phyloP scores from a whole-genome alignment of 2,797 vertebrate genomes.

The Anguilla megastoma region DNA sequence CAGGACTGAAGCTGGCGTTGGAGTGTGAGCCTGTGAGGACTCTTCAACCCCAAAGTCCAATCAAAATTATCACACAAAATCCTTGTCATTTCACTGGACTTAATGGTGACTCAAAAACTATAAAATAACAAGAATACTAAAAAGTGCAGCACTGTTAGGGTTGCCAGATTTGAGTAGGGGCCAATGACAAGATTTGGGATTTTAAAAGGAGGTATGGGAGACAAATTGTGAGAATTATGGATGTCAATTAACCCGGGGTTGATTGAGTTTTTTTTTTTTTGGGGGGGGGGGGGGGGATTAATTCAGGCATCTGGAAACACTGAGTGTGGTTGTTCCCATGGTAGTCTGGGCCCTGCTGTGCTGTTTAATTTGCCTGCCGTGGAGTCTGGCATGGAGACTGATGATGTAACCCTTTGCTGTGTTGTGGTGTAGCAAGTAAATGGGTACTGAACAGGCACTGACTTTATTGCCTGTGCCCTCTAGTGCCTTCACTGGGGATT shows the following conservation, averaged over 20 bases:
- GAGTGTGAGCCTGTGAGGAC: neutral
- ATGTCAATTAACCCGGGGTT: too few relatives aligned
- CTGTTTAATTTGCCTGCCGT: neutral
- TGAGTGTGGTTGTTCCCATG: neutral
- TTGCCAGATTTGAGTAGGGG: too few relatives aligned
- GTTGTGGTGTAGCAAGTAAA: neutral
- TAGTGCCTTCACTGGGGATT: neutral
- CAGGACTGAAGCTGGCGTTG: neutral
- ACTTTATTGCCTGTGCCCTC: neutral
- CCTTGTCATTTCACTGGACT: neutral
- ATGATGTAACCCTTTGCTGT: neutral
- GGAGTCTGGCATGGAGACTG: neutral
- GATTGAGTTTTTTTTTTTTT: too few relatives aligned
- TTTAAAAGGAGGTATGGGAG: too few relatives aligned
- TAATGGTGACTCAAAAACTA: neutral
- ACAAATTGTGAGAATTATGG: too few relatives aligned
- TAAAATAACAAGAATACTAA: neutral
- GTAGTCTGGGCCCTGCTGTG: neutral
- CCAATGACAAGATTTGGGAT: too few relatives aligned
- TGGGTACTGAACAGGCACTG: neutral
- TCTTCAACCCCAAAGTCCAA: neutral
- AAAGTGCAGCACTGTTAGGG: neutral
- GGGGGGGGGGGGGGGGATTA: too few relatives aligned
- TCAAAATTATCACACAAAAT: neutral
- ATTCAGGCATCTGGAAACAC: too few relatives aligned